Conservation (phyloP, 1,140 invertebrate genomes). For the Asbolus verrucosus region DNA sequence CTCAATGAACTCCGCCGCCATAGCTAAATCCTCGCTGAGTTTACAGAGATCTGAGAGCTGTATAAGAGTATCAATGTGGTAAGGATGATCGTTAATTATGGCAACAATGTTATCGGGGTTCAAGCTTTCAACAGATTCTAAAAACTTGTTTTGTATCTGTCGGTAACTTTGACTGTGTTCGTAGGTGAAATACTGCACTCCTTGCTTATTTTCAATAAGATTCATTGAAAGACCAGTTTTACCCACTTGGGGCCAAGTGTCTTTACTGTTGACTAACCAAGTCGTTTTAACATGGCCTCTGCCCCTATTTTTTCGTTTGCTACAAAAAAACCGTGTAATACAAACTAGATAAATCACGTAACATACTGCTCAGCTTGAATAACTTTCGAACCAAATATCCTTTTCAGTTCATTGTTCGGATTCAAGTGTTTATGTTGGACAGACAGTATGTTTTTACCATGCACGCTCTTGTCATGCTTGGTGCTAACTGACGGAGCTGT, state of each 20-base stretch:
- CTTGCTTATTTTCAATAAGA: slow-evolving; percentile 68
- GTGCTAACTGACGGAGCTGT: slow-evolving; percentile 48
- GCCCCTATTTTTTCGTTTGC: slow-evolving; percentile 71
- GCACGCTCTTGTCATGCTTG: slow-evolving; percentile 58
- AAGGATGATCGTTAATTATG: slow-evolving; percentile 82
- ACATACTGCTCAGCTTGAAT: slow-evolving; percentile 76
- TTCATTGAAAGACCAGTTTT: slow-evolving; percentile 83
- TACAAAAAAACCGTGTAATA: slow-evolving; percentile 57
- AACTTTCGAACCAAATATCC: slow-evolving; percentile 87
- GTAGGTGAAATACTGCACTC: slow-evolving; percentile 78
- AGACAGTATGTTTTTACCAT: slow-evolving; percentile 69
- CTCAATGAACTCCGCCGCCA: slow-evolving; percentile 84
- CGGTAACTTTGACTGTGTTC: slow-evolving; percentile 85
- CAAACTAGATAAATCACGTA: slow-evolving; percentile 15
- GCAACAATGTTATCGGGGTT: slow-evolving; percentile 86
- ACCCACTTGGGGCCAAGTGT: slow-evolving; percentile 75
- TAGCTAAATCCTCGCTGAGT: slow-evolving; percentile 83
- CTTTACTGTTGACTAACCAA: slow-evolving; percentile 76
- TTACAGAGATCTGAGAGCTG: slow-evolving; percentile 87
- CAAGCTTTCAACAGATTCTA: slow-evolving; percentile 82
- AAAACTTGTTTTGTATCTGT: slow-evolving; percentile 79
- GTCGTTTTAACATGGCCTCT: slow-evolving; percentile 71
- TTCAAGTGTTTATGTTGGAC: slow-evolving; percentile 83
- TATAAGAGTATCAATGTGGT: slow-evolving; percentile 87
- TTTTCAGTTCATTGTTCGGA: slow-evolving; percentile 85